Conservation (phyloP, 2,888 invertebrate species). For the Globia sparganii region DNA sequence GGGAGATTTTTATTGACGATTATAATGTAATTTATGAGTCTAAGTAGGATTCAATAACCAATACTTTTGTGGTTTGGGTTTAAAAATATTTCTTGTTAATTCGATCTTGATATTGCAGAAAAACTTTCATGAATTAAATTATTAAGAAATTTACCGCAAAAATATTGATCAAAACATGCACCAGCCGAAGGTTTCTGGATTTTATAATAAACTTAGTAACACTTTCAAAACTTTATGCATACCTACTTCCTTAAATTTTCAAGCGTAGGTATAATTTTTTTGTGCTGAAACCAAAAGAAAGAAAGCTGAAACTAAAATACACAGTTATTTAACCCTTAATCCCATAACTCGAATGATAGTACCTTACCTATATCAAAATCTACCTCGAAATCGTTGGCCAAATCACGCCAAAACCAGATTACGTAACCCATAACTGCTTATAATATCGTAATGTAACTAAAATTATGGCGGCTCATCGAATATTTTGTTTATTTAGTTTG, state of each 20-base stretch:
- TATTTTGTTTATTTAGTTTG: constrained; percentile 85
- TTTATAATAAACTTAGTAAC: too few relatives aligned
- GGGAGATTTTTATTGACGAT: constrained; percentile 59
- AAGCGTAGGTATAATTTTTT: neutral
- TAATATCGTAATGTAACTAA: constrained; percentile 72
- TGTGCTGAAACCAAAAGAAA: neutral
- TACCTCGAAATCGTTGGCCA: constrained; percentile 5
- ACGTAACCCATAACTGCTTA: constrained; percentile 60
- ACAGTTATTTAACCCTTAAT: neutral
- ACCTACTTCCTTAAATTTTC: neutral
- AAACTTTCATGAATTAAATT: too few relatives aligned
- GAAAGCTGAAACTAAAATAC: neutral
- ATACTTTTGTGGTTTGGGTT: constrained; percentile 11
- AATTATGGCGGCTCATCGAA: constrained; percentile 81
- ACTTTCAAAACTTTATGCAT: too few relatives aligned
- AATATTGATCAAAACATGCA: too few relatives aligned
- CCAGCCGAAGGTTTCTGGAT: too few relatives aligned
- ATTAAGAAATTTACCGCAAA: too few relatives aligned
- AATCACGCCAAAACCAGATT: constrained; percentile 58
- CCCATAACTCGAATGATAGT: neutral
- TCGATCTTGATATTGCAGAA: neutral
- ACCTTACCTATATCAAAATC: constrained; percentile 8
- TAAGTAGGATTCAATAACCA: constrained; percentile 26
- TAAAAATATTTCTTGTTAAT: neutral
- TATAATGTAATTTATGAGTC: constrained; percentile 53